These are phyloP conservation scores for Torymus auratus DNA, from an alignment of 2,888 invertebrate genomes.

Conservation along the genomic window DNA sequence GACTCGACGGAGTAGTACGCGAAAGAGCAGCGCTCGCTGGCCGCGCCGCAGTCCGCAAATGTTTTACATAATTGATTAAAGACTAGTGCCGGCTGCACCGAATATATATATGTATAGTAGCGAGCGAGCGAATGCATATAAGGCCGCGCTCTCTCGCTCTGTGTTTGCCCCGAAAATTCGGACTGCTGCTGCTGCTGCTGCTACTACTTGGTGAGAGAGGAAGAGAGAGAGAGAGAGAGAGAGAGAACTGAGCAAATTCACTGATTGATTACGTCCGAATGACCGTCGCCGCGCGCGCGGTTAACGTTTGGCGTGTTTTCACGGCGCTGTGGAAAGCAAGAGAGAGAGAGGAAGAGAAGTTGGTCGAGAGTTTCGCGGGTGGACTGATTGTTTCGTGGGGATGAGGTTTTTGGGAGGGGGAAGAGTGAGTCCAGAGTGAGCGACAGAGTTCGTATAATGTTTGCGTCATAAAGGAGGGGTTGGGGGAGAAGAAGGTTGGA, in stretches of 20 bases:
- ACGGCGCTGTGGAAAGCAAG: too few relatives aligned
- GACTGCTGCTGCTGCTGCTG: background rate
- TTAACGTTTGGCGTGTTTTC: too few relatives aligned
- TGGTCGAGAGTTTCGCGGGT: background rate
- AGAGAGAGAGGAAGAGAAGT: background rate
- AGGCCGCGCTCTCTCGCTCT: background rate
- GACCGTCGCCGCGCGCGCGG: background rate
- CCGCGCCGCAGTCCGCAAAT: constrained; percentile 64
- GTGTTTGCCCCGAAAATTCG: constrained; percentile 42
- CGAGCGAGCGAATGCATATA: background rate
- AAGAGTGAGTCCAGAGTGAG: too few relatives aligned
- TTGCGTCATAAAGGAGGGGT: too few relatives aligned
- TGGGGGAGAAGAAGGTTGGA: too few relatives aligned
- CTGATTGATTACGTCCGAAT: constrained; percentile 41
- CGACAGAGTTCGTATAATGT: too few relatives aligned
- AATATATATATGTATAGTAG: background rate
- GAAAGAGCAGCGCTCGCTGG: constrained; percentile 19
- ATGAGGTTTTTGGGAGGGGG: too few relatives aligned
- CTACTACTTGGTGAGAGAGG: background rate
- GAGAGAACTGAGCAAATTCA: constrained; percentile 30
- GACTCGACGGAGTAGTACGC: background rate
- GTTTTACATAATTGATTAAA: constrained; percentile 77
- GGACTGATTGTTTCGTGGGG: too few relatives aligned
- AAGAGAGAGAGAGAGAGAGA: background rate
- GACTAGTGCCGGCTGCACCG: constrained; percentile 61